A percentile compares a stretch with the other conserved stretches of the same genome.
These are phyloP conservation scores for Heterocephalus glaber DNA, from an alignment of 2,113 vertebrate species.

Conservation along the genomic window DNA sequence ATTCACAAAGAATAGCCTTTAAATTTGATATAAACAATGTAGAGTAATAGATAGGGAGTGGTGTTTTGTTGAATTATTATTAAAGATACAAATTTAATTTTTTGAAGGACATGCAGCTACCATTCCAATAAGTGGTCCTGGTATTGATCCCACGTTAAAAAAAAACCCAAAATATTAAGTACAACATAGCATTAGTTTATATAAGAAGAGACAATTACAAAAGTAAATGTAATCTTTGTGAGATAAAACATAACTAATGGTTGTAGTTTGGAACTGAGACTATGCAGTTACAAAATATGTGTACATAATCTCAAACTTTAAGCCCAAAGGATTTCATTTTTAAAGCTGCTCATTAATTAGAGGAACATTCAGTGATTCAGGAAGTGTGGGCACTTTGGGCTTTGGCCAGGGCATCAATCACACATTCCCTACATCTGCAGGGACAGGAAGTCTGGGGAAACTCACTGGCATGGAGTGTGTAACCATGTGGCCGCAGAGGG, in stretches of 20 bases:
- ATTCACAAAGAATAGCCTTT: background rate
- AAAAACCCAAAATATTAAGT: background rate
- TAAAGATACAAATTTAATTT: conserved; percentile 23
- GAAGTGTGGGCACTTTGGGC: background rate
- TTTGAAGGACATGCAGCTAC: background rate
- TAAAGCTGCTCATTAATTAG: background rate
- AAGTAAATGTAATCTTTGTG: conserved; percentile 8
- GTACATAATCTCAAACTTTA: background rate
- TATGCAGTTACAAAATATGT: background rate
- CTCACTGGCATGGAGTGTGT: background rate
- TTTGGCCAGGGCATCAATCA: background rate
- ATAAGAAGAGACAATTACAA: background rate
- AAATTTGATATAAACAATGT: background rate
- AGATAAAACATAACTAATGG: background rate
- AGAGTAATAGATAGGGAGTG: background rate
- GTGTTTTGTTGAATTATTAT: conserved; percentile 30
- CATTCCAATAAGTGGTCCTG: background rate
- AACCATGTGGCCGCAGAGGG: no score
- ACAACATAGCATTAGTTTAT: background rate
- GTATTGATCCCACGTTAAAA: background rate
- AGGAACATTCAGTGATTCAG: background rate
- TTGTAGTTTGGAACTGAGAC: background rate
- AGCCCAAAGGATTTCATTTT: background rate
- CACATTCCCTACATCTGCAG: background rate
- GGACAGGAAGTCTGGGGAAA: background rate